Evolutionary conservation across 2,888 invertebrate species (phyloP), one percentile per base, ranked within the genome.

Genomic region (Agrochola litura): DNA sequence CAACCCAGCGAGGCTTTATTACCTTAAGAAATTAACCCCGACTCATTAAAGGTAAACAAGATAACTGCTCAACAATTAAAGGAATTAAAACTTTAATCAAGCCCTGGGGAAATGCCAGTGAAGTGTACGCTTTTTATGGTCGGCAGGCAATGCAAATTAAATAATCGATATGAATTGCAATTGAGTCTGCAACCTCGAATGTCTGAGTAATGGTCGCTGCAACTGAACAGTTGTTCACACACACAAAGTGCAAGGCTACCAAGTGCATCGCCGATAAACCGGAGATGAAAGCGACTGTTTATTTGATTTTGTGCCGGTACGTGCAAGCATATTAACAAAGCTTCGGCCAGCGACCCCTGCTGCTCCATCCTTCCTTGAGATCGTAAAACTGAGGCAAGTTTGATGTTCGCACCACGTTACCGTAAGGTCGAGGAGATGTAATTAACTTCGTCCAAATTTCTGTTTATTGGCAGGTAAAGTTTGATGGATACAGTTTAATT

Each of bases 261-360:
- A 91, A 95, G 94, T 95, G 95, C 95, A 96, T 95, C 92, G 92
- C 91, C 92, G 94, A 95, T 95, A 94, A 94, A 94, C 93, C 94
- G 93, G 94, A 95, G 95, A 96, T 95, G 95, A 95, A 95, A 94
- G 95, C 93, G 92, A 91, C 91, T 95, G 95, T 96, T 96, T 96
- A 96, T 96, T 95, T 95, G 95, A 95, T 95, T 95, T 95, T 94
- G 93, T 92, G 93, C 92, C 90, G 89, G 89, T 93, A 91, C 92
- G 89, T 91, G 90, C 92, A 90, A 86, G 90, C 92, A 92, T 94
- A 94, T 94, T 93, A 94, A 94, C 94, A 92, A 93, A 93, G 91
- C 91, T 82, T 89, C 88, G 95, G 93, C 83, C 94, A 90, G 91
- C 91, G 93, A 95, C 93, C 95, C 90, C 84, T 68, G 81, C 85